These are phyloP conservation scores for Sebastes minor DNA, from an alignment of 2,797 vertebrate genomes.

Conservation along the genomic window DNA sequence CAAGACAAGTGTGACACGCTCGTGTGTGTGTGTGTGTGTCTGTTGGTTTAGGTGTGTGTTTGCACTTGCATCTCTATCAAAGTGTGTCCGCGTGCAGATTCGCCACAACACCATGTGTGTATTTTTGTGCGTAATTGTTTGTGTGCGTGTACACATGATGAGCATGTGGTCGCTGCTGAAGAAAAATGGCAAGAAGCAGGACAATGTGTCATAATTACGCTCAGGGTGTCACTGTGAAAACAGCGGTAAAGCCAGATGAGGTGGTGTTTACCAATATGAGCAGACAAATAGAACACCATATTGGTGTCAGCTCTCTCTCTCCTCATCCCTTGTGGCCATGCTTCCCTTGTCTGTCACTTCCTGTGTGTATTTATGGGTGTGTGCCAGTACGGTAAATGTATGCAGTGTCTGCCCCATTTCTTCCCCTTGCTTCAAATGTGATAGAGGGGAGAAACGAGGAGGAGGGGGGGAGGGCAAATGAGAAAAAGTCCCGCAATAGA, in stretches of 20 bases:
- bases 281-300: constrained; percentile 59
- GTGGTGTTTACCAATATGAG: constrained; percentile 64
- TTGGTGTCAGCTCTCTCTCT: constrained; percentile 51
- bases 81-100: constrained; percentile 31
- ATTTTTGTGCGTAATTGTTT: background rate
- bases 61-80: constrained; percentile 35
- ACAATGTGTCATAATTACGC: constrained; percentile 67
- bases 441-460: background rate
- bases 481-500: constrained; percentile 59
- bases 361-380: constrained; percentile 64
- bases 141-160: background rate
- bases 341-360: constrained; percentile 67
- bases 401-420: constrained; percentile 81
- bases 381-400: constrained; percentile 67
- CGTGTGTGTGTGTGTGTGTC: background rate
- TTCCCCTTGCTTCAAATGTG: constrained; percentile 67
- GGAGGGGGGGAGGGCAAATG: background rate
- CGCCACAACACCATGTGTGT: background rate
- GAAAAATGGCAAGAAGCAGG: constrained; percentile 47
- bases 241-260: constrained; percentile 58
- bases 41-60: constrained; percentile 32
- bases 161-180: constrained; percentile 43
- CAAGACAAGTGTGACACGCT: constrained; percentile 51
- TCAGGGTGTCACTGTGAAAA: constrained; percentile 50
- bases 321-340: constrained; percentile 52